Conservation (phyloP, 2,113 vertebrate species). For the Petrocephalus microphthalmus region DNA sequence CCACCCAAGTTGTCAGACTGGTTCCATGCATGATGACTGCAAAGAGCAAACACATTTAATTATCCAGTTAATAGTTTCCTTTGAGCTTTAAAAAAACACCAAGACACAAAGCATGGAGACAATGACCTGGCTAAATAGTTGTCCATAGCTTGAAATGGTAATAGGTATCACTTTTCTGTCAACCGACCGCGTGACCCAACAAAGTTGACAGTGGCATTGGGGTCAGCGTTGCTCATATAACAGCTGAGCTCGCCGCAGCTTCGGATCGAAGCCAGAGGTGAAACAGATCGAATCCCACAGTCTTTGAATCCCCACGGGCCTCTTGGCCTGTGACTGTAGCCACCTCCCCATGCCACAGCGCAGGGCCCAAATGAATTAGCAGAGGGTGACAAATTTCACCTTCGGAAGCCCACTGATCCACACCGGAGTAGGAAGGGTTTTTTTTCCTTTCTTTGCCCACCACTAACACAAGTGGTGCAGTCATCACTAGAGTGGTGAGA, state of each 20-base stretch:
- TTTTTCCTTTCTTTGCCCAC: background rate
- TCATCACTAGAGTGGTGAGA: background rate
- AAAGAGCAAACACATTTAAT: background rate
- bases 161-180: background rate
- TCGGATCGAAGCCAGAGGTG: conserved; percentile 22
- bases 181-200: background rate
- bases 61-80: conserved; percentile 6
- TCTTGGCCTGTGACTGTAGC: background rate
- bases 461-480: background rate
- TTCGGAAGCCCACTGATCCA: background rate
- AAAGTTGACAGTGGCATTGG: conserved; percentile 31
- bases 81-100: background rate
- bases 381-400: background rate
- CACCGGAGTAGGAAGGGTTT: background rate
- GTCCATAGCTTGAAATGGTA: background rate
- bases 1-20: background rate
- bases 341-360: background rate
- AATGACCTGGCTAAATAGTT: background rate
- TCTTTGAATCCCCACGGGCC: background rate
- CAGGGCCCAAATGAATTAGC: background rate
- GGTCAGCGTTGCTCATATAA: conserved; percentile 35
- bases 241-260: conserved; percentile 34
- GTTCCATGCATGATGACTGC: background rate
- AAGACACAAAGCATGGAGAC: background rate
- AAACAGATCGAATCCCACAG: conserved; percentile 19